These are phyloP conservation scores for Bolinopsis microptera DNA, from an alignment of 37 sponge, comb jelly and placozoan genomes.

Conservation along the genomic window DNA sequence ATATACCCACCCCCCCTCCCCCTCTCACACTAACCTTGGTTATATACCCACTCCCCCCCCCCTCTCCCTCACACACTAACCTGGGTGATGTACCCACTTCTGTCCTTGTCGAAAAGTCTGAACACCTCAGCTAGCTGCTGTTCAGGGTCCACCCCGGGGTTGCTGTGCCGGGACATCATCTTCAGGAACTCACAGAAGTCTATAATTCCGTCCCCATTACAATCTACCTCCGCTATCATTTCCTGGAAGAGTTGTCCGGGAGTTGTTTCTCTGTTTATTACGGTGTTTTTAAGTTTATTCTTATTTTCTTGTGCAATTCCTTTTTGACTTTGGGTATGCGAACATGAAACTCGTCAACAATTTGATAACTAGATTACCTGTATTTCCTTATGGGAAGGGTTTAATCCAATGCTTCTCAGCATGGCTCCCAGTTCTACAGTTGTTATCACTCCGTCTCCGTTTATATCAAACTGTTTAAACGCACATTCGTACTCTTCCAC, in stretches of 20 bases:
- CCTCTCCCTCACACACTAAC: no score
- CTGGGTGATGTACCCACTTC: slow-evolving; percentile 1
- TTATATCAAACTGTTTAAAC: slow-evolving; percentile 23
- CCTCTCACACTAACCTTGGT: no score
- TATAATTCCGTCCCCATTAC: slow-evolving; percentile 22
- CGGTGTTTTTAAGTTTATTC: no score
- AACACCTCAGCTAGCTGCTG: slow-evolving; percentile 19
- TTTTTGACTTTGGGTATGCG: no score
- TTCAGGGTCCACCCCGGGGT: slow-evolving; percentile 12
- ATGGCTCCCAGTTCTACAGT: slow-evolving; percentile 20
- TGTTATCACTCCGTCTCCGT: slow-evolving; percentile 3
- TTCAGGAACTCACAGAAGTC: slow-evolving; percentile 22
- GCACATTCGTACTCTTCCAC: slow-evolving; percentile 44
- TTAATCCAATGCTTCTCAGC: slow-evolving; percentile 12
- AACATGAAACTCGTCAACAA: no score
- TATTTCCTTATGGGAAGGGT: neutral
- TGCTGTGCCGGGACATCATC: slow-evolving; percentile 23
- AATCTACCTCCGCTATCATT: slow-evolving; percentile 23
- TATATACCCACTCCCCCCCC: no score
- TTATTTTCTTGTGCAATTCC: no score
- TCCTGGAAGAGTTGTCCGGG: neutral
- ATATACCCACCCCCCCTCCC: no score
- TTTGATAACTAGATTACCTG: no score
- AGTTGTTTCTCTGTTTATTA: no score
- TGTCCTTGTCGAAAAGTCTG: slow-evolving; percentile 26